Base-by-base conservation (phyloP, 2,797 vertebrate species). In the Prionace glauca region DNA sequence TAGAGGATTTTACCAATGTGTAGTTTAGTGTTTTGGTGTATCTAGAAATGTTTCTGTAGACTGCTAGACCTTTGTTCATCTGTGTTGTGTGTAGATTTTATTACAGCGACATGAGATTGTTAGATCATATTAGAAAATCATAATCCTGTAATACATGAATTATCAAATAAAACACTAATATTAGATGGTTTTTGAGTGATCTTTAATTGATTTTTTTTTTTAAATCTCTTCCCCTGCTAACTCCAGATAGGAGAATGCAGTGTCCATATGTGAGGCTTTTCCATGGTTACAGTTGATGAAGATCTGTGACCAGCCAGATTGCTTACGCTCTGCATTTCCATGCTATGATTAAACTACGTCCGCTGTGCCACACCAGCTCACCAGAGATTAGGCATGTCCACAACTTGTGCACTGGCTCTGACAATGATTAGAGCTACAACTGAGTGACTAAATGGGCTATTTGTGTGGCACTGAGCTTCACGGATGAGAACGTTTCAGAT, bases 141-240 rank as follows among this genome's bases (percentile, higher is more conserved):
- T 93, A 93, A 93, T 94, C 93, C 93, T 94, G 93, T 94, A 94
- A 94, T 94, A 94, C 93, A 74, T 94, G 92, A 94, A 72, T 94
- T 94, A 94, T 94, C 71, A 74, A 94, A 94, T 94, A 94, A 94
- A 94, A 94, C 93, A 94, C 93, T 94, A 94, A 94, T 94, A 94
- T 72, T 74, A 94, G 41, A 74, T 94, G n/a, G 41, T 50, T 94
- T 93, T 22, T 72, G 69, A 94, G 91, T 94, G n/a, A 71, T 62
- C 36, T 92, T 65, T 94, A 22, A 56, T 50, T 50, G 26, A 50
- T 77, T 65, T 72, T 50, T 50, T 50, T 50, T 56, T 56, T 5
- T 5, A 56, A 56, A 12, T 36, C 41, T 29, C 22, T 94, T 56
- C 36, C 69, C 4, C 29, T 67, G 88, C 32, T n/a, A 36, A 8